These are phyloP conservation scores for Galago senegalensis DNA, from an alignment of 2,797 vertebrate genomes.

Conservation along the genomic window DNA sequence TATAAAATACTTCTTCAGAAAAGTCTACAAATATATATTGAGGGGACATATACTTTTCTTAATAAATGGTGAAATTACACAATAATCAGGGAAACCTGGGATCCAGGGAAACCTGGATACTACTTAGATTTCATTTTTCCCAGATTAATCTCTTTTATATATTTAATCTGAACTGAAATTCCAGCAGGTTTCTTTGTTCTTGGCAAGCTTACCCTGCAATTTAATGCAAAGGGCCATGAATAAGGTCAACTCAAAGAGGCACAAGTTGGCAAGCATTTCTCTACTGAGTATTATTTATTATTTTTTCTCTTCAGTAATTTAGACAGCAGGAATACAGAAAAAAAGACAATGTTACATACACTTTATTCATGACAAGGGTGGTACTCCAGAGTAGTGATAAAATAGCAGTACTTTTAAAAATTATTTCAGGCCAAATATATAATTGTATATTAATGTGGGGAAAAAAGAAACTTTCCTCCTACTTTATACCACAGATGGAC, in stretches of 20 bases:
- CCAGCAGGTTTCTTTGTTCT: not conserved
- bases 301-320: not conserved
- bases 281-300: not conserved
- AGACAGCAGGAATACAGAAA: not conserved
- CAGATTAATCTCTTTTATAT: not conserved
- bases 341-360: not conserved
- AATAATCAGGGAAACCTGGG: not conserved
- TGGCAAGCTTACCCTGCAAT: not conserved
- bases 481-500: not conserved
- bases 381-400: not conserved
- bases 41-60: not conserved
- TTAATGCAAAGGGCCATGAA: not conserved
- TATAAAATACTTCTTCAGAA: not conserved
- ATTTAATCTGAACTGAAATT: not conserved
- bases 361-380: not conserved
- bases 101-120: not conserved
- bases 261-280: not conserved
- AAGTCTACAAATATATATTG: not conserved
- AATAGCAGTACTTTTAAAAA: not conserved
- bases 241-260: not conserved
- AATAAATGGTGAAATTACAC: not conserved
- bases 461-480: not conserved
- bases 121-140: not conserved
- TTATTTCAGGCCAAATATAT: not conserved
- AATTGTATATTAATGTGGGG: not conserved